Evolutionary conservation across 2,113 vertebrate species (phyloP).

Genomic region (Pygoscelis adeliae): DNA sequence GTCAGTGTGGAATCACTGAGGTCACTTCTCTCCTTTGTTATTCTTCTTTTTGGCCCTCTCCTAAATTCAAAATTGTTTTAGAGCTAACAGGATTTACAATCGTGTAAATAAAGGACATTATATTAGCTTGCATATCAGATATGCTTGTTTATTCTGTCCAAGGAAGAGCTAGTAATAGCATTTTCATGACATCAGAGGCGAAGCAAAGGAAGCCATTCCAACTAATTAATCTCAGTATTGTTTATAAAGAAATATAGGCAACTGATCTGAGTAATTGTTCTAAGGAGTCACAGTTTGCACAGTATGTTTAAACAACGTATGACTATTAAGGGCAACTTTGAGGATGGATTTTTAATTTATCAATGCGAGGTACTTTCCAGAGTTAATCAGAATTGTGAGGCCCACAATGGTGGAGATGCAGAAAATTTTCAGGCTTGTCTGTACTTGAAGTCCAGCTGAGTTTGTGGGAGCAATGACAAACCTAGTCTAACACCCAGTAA

Average conservation of each 20-base stretch:
- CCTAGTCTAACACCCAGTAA: neutral
- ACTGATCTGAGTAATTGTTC: slow-evolving; percentile 56
- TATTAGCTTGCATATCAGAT: slow-evolving; percentile 66
- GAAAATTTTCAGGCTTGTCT: neutral
- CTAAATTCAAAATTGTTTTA: slow-evolving; percentile 59
- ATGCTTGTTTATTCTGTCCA: slow-evolving; percentile 66
- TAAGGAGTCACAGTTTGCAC: slow-evolving; percentile 67
- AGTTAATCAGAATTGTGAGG: neutral
- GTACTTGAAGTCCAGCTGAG: neutral
- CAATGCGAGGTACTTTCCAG: neutral
- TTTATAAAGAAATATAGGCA: slow-evolving; percentile 63
- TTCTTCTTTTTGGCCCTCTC: slow-evolving; percentile 44
- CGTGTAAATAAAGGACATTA: slow-evolving; percentile 65
- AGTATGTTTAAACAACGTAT: slow-evolving; percentile 21
- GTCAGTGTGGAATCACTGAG: slow-evolving; percentile 21
- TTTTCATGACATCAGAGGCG: slow-evolving; percentile 72
- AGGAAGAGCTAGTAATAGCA: slow-evolving; percentile 70
- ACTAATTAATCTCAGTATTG: slow-evolving; percentile 65
- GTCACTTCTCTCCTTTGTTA: slow-evolving; percentile 67
- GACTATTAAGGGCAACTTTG: slow-evolving; percentile 10
- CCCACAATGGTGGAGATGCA: neutral
- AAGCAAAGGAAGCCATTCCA: slow-evolving; percentile 71
- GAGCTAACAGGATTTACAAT: slow-evolving; percentile 65
- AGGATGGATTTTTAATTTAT: slow-evolving; percentile 45
- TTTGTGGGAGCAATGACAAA: neutral